Conservation (phyloP, 2,797 vertebrate genomes). For the Ammospiza maritima region DNA sequence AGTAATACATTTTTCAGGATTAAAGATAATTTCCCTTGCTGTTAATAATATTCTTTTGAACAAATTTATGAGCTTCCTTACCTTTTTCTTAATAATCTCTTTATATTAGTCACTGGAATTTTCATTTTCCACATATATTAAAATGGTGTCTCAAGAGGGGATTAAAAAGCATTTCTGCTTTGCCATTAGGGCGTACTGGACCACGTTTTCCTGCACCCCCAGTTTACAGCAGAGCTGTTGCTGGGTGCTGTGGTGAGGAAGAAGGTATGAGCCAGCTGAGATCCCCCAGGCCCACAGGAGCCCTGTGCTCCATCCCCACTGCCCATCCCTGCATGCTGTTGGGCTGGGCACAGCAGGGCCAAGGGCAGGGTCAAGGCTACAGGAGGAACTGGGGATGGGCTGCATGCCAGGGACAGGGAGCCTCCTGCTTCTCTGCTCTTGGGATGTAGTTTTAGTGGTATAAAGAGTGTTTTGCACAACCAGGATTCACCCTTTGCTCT, state of each 20-base stretch:
- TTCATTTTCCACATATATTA: background rate
- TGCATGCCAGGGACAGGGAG: background rate
- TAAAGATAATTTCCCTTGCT: background rate
- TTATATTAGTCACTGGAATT: background rate
- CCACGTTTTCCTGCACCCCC: background rate
- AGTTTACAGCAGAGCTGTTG: rapidly evolving
- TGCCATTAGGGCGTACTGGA: rapidly evolving
- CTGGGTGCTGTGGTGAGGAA: background rate
- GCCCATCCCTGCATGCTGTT: rapidly evolving
- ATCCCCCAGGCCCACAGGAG: rapidly evolving
- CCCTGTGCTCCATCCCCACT: rapidly evolving
- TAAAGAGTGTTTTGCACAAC: conserved; percentile 33
- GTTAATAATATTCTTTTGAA: background rate
- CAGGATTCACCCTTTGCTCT: conserved; percentile 76
- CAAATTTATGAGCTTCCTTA: background rate
- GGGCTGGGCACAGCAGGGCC: background rate
- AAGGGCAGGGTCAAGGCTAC: background rate
- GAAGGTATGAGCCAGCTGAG: background rate
- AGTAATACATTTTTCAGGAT: background rate
- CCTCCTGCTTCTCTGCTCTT: background rate
- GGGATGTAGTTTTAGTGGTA: background rate
- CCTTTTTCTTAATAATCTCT: background rate
- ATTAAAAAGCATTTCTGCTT: background rate
- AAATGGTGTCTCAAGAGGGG: background rate
- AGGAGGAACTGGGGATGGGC: background rate